phyloP scores from a whole-genome alignment of 1,140 invertebrate species.

The Drosophila neocordata region DNA sequence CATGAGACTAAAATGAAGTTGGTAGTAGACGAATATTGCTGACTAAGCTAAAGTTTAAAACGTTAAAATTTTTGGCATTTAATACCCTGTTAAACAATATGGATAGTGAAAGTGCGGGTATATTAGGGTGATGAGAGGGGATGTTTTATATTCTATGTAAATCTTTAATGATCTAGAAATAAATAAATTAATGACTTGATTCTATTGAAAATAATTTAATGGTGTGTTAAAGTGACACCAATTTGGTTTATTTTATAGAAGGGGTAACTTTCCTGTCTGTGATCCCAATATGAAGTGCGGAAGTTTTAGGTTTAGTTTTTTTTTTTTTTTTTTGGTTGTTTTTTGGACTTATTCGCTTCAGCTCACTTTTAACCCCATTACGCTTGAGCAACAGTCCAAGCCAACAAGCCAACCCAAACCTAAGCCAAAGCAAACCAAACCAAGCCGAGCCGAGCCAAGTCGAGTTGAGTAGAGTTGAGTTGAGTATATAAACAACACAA shows the following conservation, averaged over 20 bases:
- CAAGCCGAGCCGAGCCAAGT: constrained; percentile 15
- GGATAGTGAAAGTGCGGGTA: background rate
- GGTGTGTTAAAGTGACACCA: background rate
- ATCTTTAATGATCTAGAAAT: too few species aligned
- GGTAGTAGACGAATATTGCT: background rate
- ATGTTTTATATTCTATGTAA: too few species aligned
- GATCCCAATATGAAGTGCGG: constrained; percentile 40
- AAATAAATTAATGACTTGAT: too few species aligned
- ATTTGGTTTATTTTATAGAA: background rate
- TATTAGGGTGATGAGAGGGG: too few species aligned
- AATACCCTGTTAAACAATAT: background rate
- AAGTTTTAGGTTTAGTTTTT: constrained; percentile 16
- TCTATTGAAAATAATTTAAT: background rate
- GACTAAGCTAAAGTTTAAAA: constrained; percentile 1
- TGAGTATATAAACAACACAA: constrained; percentile 51
- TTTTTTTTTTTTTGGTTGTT: background rate
- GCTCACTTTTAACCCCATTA: constrained; percentile 79
- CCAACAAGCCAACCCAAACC: constrained; percentile 28
- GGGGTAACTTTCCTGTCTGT: constrained; percentile 8
- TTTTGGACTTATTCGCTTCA: constrained; percentile 67
- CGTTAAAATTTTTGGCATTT: constrained; percentile 3
- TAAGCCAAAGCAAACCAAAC: constrained; percentile 27
- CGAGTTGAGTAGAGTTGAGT: background rate
- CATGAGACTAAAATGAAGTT: background rate
- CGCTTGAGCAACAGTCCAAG: constrained; percentile 69